phyloP scores from a whole-genome alignment of 2,888 invertebrate genomes.

The Prosopocoilus inquinatus region DNA sequence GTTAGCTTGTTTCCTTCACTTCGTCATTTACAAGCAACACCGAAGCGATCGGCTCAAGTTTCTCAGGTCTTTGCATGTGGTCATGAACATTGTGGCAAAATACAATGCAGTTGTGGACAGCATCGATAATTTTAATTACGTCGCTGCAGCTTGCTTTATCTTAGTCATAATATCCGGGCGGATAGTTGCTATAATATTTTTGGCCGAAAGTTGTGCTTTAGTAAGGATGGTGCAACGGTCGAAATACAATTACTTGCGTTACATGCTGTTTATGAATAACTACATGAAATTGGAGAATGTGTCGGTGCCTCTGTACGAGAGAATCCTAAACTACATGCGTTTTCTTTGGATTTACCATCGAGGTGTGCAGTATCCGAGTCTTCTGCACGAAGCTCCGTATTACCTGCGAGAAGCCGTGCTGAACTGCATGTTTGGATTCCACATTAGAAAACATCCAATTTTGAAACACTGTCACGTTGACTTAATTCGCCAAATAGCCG shows the following conservation, averaged over 20 bases:
- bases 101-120: neutral
- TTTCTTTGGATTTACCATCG: slow-evolving; percentile 12
- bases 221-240: slow-evolving; percentile 7
- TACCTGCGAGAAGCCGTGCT: slow-evolving; percentile 33
- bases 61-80: neutral
- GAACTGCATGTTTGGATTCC: slow-evolving; percentile 33
- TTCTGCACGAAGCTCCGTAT: slow-evolving; percentile 30
- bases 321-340: slow-evolving; percentile 8
- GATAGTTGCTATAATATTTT: slow-evolving; percentile 8
- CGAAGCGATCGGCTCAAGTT: too few species aligned
- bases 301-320: slow-evolving; percentile 8
- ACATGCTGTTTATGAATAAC: slow-evolving; percentile 10
- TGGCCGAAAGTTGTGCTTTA: slow-evolving; percentile 15
- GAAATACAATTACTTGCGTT: slow-evolving; percentile 4
- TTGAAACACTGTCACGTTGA: slow-evolving; percentile 33
- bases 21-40: neutral
- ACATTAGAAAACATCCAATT: slow-evolving; percentile 28
- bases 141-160: neutral
- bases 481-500: slow-evolving; percentile 31
- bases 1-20: slow-evolving; percentile 8
- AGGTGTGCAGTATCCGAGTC: slow-evolving; percentile 10
- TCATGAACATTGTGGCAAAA: slow-evolving; percentile 7
- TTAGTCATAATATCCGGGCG: neutral
- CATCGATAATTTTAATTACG: neutral
- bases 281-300: slow-evolving; percentile 16